Evolutionary conservation across 2,797 vertebrate genomes (phyloP).

Genomic region (Decapterus maruadsi): DNA sequence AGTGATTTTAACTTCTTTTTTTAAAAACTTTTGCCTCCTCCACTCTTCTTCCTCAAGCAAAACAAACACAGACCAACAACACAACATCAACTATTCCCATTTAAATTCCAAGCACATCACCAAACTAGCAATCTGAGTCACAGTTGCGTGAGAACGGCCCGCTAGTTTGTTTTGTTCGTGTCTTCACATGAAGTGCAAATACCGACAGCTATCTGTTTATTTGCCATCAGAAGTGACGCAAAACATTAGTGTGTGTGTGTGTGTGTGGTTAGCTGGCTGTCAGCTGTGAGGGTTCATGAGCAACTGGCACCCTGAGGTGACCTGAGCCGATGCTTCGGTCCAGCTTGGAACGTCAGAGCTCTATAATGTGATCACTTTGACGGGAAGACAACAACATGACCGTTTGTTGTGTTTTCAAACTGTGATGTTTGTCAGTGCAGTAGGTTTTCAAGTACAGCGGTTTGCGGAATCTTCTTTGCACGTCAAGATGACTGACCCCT

Average conservation of each 20-base stretch:
- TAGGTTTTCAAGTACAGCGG: not conserved
- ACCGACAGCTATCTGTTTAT: constrained; percentile 4
- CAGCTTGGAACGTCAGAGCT: not conserved
- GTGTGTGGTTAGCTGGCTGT: constrained; percentile 9
- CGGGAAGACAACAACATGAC: not conserved
- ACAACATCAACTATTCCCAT: not conserved
- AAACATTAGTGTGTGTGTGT: constrained; percentile 3
- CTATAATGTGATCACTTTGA: not conserved
- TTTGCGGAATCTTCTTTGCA: constrained; percentile 1
- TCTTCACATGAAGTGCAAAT: not conserved
- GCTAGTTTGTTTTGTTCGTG: constrained; percentile 1
- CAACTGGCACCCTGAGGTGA: not conserved
- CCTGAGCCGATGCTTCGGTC: not conserved
- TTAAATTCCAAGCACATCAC: constrained; percentile 12
- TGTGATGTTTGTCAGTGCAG: not conserved
- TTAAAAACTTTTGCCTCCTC: not conserved
- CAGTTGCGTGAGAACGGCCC: constrained; percentile 3
- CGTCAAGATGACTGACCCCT: not conserved
- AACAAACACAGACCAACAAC: constrained; percentile 1
- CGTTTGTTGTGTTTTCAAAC: not conserved
- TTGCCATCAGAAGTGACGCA: not conserved
- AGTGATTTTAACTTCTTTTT: constrained; percentile 29
- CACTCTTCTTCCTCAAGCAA: constrained; percentile 4
- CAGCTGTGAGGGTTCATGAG: not conserved
- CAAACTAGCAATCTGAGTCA: constrained; percentile 17